Percentiles rank a stretch among this genome's conserved stretches.
Conservation (phyloP, 2,888 invertebrate species). For the Agrotis exclamationis region DNA sequence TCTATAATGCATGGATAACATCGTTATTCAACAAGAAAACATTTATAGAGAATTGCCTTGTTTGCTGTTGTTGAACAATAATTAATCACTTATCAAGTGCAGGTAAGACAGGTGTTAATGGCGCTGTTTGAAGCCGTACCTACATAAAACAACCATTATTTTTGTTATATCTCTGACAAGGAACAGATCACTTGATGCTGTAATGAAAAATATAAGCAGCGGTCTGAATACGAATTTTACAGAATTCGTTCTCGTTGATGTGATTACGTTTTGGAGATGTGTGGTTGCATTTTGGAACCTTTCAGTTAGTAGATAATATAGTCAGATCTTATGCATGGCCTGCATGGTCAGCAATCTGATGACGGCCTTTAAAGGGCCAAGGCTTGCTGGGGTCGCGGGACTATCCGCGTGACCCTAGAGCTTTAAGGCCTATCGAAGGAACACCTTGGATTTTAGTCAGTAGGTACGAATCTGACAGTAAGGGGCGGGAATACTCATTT, state of each 20-base stretch:
- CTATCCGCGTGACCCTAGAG: too few species aligned
- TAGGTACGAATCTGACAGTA: too few species aligned
- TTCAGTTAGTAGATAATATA: neutral
- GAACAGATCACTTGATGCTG: constrained; percentile 50
- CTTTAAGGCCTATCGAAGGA: too few species aligned
- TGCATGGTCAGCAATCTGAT: too few species aligned
- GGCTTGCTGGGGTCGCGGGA: too few species aligned
- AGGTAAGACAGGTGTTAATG: constrained; percentile 49
- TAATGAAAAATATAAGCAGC: constrained; percentile 47
- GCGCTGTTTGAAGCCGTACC: constrained; percentile 41
- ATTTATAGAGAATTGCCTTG: constrained; percentile 25
- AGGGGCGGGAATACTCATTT: too few species aligned
- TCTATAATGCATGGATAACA: constrained; percentile 36
- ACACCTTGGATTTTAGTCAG: too few species aligned
- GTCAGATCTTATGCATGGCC: neutral
- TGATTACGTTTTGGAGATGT: too few species aligned
- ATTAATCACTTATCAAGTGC: constrained; percentile 52
- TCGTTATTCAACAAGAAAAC: constrained; percentile 29
- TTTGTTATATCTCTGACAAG: constrained; percentile 52
- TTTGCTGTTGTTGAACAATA: constrained; percentile 23
- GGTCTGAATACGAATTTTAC: constrained; percentile 26
- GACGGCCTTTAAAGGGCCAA: too few species aligned
- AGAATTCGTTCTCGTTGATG: too few species aligned
- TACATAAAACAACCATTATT: constrained; percentile 58
- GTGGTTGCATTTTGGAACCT: neutral